Evolutionary conservation across 2,797 vertebrate species (phyloP).

Genomic region (Mycteria americana): DNA sequence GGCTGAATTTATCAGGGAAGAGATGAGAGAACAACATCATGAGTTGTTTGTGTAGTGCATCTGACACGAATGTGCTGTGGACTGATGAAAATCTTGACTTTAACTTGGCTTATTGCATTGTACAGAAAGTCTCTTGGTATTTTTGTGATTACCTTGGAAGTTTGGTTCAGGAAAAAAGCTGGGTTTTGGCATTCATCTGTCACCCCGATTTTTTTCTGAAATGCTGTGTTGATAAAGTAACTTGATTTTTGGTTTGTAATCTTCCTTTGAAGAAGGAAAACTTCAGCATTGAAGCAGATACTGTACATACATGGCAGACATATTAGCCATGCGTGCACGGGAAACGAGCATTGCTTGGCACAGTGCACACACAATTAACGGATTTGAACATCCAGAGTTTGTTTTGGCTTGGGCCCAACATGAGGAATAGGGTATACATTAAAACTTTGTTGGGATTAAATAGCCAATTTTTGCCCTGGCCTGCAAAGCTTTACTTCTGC

Average conservation of each 20-base stretch:
- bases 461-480: background rate
- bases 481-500: background rate
- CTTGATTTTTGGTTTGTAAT: background rate
- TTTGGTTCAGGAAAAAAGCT: background rate
- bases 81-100: background rate
- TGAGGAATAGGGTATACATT: background rate
- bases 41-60: background rate
- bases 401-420: background rate
- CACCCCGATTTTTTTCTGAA: background rate
- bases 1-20: background rate
- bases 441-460: background rate
- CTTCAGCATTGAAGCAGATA: background rate
- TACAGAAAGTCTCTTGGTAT: background rate
- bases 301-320: background rate
- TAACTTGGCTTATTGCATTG: background rate
- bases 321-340: background rate
- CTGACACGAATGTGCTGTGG: background rate
- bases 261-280: background rate
- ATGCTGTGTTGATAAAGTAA: background rate
- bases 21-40: background rate
- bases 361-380: background rate
- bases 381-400: background rate
- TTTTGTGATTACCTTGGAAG: background rate
- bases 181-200: background rate
- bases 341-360: rapidly evolving